Percentiles rank a stretch among this genome's conserved stretches.
phyloP scores from a whole-genome alignment of 2,113 vertebrate species.

The Siphamia tubifer region DNA sequence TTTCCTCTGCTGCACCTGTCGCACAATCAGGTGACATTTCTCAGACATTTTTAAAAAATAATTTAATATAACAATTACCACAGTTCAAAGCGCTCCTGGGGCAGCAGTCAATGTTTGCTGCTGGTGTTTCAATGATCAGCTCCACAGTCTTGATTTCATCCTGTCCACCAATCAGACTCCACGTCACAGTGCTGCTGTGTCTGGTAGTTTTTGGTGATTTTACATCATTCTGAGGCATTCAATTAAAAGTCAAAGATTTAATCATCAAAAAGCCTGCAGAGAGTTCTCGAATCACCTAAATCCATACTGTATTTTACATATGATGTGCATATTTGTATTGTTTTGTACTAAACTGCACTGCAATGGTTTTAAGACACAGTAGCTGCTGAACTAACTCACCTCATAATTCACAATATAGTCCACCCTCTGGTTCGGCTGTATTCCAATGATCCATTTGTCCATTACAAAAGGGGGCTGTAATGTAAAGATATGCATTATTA shows the following conservation, averaged over 20 bases:
- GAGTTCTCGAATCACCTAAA: neutral
- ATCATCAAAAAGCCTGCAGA: neutral
- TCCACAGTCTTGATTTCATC: conserved; percentile 88
- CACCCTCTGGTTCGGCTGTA: conserved; percentile 85
- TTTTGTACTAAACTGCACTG: neutral
- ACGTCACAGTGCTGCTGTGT: conserved; percentile 83
- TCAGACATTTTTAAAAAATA: neutral
- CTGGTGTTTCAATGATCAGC: conserved; percentile 85
- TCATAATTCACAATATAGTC: conserved; percentile 93
- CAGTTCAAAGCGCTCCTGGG: conserved; percentile 79
- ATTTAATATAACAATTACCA: conserved; percentile 69
- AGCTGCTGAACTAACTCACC: conserved; percentile 76
- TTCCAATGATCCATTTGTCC: conserved; percentile 96
- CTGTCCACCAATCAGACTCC: conserved; percentile 79
- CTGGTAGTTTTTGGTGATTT: conserved; percentile 88
- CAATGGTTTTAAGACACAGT: neutral
- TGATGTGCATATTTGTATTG: neutral
- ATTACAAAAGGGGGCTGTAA: conserved; percentile 97
- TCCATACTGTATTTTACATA: too few relatives aligned
- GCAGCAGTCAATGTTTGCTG: conserved; percentile 75
- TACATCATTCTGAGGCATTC: conserved; percentile 84
- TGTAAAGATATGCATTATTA: conserved; percentile 32
- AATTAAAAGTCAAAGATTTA: conserved; percentile 8
- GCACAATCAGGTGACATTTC: too few relatives aligned
- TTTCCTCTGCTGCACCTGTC: too few relatives aligned